Conservation (phyloP, 2,113 vertebrate species). For the Anoplopoma fimbria region DNA sequence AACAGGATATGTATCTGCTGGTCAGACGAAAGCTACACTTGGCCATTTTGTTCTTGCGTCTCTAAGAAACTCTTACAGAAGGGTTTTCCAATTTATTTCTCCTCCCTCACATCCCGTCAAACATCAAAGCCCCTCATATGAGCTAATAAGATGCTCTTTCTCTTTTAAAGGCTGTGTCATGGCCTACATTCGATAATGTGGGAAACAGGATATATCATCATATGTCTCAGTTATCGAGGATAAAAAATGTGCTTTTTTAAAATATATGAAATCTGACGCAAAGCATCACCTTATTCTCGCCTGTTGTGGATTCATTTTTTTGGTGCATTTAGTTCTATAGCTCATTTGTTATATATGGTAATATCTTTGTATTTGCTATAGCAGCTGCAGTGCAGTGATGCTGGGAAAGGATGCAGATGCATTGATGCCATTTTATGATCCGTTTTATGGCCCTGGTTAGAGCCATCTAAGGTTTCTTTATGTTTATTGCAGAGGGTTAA, state of each 20-base stretch:
- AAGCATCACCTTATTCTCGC: background rate
- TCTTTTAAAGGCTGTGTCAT: background rate
- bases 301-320: background rate
- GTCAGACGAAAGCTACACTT: background rate
- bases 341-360: background rate
- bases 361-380: background rate
- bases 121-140: conserved; percentile 17
- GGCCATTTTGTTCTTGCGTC: background rate
- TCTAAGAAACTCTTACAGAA: background rate
- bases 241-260: background rate
- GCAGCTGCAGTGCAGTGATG: background rate
- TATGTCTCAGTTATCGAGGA: background rate
- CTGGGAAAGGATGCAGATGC: background rate
- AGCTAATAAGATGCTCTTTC: conserved; percentile 34
- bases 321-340: background rate
- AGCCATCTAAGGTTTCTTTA: background rate
- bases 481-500: background rate
- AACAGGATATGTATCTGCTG: background rate
- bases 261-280: background rate
- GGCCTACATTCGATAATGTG: background rate
- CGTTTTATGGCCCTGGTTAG: background rate
- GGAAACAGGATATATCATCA: background rate
- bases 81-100: background rate
- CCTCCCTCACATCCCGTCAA: background rate
- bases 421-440: background rate